These are phyloP conservation scores for Recurvirostra avosetta DNA, from an alignment of 2,113 vertebrate genomes.

Conservation along the genomic window DNA sequence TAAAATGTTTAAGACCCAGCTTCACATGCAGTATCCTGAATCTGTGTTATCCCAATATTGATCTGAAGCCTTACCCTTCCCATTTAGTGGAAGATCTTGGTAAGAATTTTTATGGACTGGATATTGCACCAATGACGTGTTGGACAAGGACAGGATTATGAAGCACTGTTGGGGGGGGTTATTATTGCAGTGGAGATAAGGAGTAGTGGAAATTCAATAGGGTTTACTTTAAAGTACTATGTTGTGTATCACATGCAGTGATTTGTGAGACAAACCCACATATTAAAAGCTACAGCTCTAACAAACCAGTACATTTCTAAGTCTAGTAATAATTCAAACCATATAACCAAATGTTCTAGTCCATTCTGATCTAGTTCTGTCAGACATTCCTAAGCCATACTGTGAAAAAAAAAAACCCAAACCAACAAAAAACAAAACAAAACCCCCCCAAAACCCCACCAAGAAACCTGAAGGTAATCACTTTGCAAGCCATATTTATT, in stretches of 20 bases:
- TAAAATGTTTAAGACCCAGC: neutral
- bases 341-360: neutral
- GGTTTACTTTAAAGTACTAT: neutral
- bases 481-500: slow-evolving; percentile 13
- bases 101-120: neutral
- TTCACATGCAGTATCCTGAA: neutral
- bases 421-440: neutral
- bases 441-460: neutral
- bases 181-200: neutral
- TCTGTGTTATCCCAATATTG: neutral
- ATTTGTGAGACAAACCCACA: neutral
- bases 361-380: slow-evolving; percentile 30
- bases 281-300: neutral
- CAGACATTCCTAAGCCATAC: slow-evolving; percentile 5
- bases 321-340: slow-evolving; percentile 2
- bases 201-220: neutral
- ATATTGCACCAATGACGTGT: neutral
- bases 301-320: neutral
- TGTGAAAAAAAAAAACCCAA: neutral
- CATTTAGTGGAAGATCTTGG: neutral
- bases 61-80: neutral
- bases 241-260: neutral
- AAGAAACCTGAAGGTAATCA: neutral
- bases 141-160: neutral
- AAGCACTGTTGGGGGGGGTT: neutral